Evolutionary conservation across 2,888 invertebrate genomes (phyloP).

Genomic region (Coelinius sp.): DNA sequence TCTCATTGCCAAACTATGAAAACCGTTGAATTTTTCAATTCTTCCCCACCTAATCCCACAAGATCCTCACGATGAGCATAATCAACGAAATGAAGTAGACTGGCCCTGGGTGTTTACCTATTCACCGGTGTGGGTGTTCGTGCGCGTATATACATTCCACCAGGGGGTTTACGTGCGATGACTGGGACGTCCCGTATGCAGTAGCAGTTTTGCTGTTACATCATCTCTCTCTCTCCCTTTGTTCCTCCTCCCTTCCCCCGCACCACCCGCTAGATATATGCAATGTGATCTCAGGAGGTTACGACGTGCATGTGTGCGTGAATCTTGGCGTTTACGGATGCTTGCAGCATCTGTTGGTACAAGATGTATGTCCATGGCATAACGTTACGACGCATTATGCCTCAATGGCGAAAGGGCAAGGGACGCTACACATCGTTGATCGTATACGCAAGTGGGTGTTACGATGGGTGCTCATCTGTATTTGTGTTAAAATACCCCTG

Average conservation of each 20-base stretch:
- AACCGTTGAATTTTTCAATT: too few relatives aligned
- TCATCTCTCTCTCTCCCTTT: not conserved
- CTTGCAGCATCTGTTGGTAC: conserved; percentile 63
- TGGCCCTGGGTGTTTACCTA: conserved; percentile 43
- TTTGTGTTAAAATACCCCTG: conserved; percentile 15
- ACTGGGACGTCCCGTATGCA: conserved; percentile 39
- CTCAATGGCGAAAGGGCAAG: conserved; percentile 29
- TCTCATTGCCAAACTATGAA: too few relatives aligned
- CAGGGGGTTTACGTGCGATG: conserved; percentile 38
- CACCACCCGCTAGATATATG: conserved; percentile 22
- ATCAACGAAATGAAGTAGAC: conserved; percentile 31
- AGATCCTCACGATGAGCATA: not conserved
- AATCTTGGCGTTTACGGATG: conserved; percentile 55
- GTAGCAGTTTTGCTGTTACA: conserved; percentile 46
- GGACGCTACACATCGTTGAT: conserved; percentile 40
- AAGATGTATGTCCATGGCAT: conserved; percentile 61
- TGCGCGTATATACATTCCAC: conserved; percentile 42
- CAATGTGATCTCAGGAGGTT: not conserved
- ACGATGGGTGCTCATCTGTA: conserved; percentile 22
- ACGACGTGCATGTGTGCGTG: conserved; percentile 33
- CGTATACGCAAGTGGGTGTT: conserved; percentile 35
- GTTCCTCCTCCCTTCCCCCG: conserved; percentile 13
- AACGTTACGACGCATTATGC: conserved; percentile 54
- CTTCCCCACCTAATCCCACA: not conserved
- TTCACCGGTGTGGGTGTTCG: conserved; percentile 45